These are phyloP conservation scores for Balaenoptera acutorostrata DNA, from an alignment of 2,113 vertebrate genomes.

Conservation along the genomic window DNA sequence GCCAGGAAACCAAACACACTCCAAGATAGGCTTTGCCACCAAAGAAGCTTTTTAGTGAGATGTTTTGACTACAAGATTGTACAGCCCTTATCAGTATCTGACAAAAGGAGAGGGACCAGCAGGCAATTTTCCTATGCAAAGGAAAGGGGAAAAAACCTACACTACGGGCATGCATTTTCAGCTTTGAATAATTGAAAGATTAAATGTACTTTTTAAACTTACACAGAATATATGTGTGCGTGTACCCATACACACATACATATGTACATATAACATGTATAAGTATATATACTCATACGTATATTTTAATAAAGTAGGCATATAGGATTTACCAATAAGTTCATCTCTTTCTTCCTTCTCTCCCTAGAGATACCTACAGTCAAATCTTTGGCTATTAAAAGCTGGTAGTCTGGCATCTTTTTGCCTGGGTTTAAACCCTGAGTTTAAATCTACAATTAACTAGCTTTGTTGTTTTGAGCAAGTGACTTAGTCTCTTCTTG, in stretches of 20 bases:
- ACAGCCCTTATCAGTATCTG: slow-evolving; percentile 55
- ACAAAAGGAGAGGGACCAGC: not conserved
- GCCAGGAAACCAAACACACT: slow-evolving; percentile 82
- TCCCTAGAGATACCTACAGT: not conserved
- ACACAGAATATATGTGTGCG: not conserved
- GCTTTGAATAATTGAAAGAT: not conserved
- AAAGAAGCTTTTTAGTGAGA: slow-evolving; percentile 62
- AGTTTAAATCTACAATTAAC: not conserved
- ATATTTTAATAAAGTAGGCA: not conserved
- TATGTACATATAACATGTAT: not conserved
- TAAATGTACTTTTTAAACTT: not conserved
- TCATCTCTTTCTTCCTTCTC: not conserved
- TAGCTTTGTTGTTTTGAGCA: not conserved
- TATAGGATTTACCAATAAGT: not conserved
- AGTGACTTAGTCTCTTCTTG: not conserved
- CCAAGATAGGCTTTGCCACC: slow-evolving; percentile 50
- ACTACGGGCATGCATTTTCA: not conserved
- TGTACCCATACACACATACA: too few species aligned
- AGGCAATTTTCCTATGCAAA: not conserved
- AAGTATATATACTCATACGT: rapidly evolving
- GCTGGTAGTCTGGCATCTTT: not conserved
- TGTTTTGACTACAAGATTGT: slow-evolving; percentile 65
- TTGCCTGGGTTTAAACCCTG: not conserved
- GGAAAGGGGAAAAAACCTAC: not conserved
- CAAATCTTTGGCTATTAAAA: not conserved